These are phyloP conservation scores for Brenthis ino DNA, from an alignment of 2,888 invertebrate species.

Conservation along the genomic window DNA sequence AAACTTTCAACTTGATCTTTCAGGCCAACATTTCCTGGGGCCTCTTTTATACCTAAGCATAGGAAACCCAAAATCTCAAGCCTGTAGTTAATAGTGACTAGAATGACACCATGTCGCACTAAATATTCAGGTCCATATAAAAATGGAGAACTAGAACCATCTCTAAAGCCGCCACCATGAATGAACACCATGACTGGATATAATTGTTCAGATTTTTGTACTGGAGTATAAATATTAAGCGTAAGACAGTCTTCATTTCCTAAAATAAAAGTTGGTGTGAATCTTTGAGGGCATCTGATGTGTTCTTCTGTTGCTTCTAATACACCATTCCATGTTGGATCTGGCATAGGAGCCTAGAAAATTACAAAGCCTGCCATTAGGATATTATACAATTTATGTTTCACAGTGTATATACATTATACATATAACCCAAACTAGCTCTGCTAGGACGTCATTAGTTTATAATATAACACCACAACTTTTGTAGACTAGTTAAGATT, in stretches of 20 bases:
- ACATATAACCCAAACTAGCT: too few relatives aligned
- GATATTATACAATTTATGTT: too few relatives aligned
- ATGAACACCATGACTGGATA: slow-evolving; percentile 74
- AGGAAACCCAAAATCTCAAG: slow-evolving; percentile 70
- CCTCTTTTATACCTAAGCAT: slow-evolving; percentile 68
- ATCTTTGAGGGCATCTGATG: slow-evolving; percentile 65
- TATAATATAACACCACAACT: too few relatives aligned
- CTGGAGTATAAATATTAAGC: slow-evolving; percentile 67
- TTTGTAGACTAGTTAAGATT: too few relatives aligned
- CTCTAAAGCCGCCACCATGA: slow-evolving; percentile 72
- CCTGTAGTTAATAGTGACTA: slow-evolving; percentile 72
- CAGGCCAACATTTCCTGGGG: slow-evolving; percentile 70
- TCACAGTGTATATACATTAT: too few relatives aligned
- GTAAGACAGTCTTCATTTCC: slow-evolving; percentile 69
- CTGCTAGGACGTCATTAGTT: too few relatives aligned
- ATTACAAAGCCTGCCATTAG: neutral
- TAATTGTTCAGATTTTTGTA: slow-evolving; percentile 34
- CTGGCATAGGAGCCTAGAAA: slow-evolving; percentile 58
- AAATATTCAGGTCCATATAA: slow-evolving; percentile 70
- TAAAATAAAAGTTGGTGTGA: slow-evolving; percentile 49
- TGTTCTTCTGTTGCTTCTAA: slow-evolving; percentile 62
- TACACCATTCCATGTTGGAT: slow-evolving; percentile 59
- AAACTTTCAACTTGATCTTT: slow-evolving; percentile 72
- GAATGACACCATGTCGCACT: slow-evolving; percentile 60
- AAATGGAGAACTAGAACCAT: slow-evolving; percentile 66